Percentiles rank a stretch among this genome's conserved stretches.
Evolutionary conservation across 2,113 vertebrate species (phyloP).

Genomic region (Ictidomys tridecemlineatus): DNA sequence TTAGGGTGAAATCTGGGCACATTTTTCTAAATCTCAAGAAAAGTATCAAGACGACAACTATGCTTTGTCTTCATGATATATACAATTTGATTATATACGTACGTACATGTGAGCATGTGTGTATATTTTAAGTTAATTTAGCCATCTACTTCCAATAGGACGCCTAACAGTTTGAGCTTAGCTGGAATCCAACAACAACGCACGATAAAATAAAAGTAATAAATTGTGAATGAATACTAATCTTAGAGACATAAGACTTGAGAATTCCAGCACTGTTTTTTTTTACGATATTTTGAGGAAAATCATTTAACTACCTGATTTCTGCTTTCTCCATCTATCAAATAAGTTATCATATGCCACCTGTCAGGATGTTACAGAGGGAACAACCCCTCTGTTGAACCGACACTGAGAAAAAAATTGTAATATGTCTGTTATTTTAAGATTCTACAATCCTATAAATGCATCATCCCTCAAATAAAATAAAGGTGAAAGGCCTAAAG

Average conservation of each 20-base stretch:
- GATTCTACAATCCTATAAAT: conserved; percentile 52
- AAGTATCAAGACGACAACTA: neutral
- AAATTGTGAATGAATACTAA: conserved; percentile 46
- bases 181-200: conserved; percentile 37
- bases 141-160: neutral
- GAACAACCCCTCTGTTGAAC: conserved; percentile 28
- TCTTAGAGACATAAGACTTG: conserved; percentile 44
- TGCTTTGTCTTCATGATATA: neutral
- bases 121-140: neutral
- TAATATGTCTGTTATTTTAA: conserved; percentile 45
- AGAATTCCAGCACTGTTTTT: conserved; percentile 4
- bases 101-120: no score
- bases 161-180: neutral
- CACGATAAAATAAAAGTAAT: neutral
- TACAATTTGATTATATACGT: neutral
- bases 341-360: conserved; percentile 55
- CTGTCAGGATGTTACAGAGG: conserved; percentile 25
- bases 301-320: neutral
- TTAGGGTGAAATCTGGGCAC: neutral
- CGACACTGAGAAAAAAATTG: neutral
- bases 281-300: conserved; percentile 25
- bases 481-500: conserved; percentile 50
- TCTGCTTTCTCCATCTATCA: conserved; percentile 50
- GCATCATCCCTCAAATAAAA: conserved; percentile 51
- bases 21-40: conserved; percentile 37